Conservation (phyloP, 2,888 invertebrate genomes). For the Litoditis marina region DNA sequence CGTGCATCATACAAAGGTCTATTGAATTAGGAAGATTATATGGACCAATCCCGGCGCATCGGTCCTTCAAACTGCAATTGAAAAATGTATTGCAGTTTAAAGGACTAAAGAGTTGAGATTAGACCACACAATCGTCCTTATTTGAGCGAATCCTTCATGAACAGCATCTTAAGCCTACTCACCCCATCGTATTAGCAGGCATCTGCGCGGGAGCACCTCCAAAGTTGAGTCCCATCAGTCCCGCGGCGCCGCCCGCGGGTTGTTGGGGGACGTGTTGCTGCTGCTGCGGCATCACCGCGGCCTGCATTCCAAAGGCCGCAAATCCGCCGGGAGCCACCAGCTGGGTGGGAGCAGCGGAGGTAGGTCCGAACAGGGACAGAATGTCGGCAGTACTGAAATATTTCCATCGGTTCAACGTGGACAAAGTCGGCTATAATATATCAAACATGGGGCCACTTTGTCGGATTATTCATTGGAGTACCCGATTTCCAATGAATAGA, state of each 20-base stretch:
- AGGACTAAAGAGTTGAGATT: no score
- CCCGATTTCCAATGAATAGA: not conserved
- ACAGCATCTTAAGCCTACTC: not conserved
- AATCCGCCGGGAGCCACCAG: conserved; percentile 41
- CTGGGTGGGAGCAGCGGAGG: conserved; percentile 8
- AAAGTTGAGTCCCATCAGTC: conserved; percentile 11
- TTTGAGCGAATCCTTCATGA: no score
- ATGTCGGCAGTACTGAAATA: conserved; percentile 35
- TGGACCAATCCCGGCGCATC: no score
- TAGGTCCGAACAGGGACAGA: conserved; percentile 39
- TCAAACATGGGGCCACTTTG: no score
- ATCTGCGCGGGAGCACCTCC: conserved; percentile 5
- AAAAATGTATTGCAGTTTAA: no score
- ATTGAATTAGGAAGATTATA: no score
- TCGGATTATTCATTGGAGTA: no score
- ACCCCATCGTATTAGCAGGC: not conserved
- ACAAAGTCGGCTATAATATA: no score
- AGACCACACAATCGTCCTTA: no score
- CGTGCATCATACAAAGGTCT: no score
- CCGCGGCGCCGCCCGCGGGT: not conserved
- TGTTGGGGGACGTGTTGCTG: not conserved
- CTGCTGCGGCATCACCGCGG: not conserved
- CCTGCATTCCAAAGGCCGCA: conserved; percentile 37
- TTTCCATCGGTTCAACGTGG: no score
- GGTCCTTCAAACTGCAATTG: no score